phyloP scores from a whole-genome alignment of 2,888 invertebrate genomes.

The Leucania comma region DNA sequence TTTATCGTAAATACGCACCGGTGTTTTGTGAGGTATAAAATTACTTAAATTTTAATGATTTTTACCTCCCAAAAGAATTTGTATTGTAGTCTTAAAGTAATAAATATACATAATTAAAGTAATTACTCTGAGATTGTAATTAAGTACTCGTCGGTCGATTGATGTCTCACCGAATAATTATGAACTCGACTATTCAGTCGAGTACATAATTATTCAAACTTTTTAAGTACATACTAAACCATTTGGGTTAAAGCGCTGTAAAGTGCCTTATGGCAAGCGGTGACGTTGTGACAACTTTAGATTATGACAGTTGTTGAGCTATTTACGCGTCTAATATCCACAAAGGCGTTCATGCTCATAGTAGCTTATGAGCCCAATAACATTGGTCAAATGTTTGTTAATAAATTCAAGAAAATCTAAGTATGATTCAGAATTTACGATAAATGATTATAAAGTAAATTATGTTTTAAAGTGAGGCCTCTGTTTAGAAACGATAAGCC shows the following conservation, averaged over 20 bases:
- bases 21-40: no score
- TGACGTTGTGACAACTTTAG: conserved; percentile 25
- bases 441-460: not conserved
- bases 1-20: no score
- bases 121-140: conserved; percentile 15
- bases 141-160: conserved; percentile 1
- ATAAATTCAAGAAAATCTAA: not conserved
- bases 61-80: not conserved
- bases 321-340: conserved; percentile 15
- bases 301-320: conserved; percentile 23
- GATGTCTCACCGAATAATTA: conserved; percentile 1
- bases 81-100: not conserved
- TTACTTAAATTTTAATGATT: no score
- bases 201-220: conserved; percentile 6
- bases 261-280: conserved; percentile 19
- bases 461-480: not conserved
- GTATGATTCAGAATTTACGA: not conserved
- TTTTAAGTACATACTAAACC: conserved; percentile 13
- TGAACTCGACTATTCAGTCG: conserved; percentile 1
- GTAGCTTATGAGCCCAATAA: not conserved
- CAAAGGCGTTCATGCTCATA: conserved; percentile 8
- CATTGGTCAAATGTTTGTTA: not conserved
- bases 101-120: conserved; percentile 8
- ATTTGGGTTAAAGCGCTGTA: conserved; percentile 25
- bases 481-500: no score